Evolutionary conservation across 1,140 invertebrate genomes (phyloP), one percentile per base, ranked within the genome.

Genomic region (Phortica variegata): DNA sequence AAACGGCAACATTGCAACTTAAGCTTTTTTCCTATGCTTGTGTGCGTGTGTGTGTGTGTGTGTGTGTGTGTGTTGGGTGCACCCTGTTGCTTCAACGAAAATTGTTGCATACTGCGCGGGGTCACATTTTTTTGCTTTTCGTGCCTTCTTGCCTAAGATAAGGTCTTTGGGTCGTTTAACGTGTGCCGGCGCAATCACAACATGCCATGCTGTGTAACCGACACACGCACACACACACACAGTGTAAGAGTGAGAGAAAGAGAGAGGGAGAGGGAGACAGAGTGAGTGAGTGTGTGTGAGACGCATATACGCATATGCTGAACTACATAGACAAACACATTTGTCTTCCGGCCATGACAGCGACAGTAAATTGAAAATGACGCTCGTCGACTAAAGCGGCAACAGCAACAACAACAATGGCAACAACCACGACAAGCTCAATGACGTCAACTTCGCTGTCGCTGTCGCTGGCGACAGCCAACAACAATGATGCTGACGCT

Each of bases 301-400:
- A 38, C 23, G 40, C 33, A 41, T 15, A 18, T 16, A 34, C 43
- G 26, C 32, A 43, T 41, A 48, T 45, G 10, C 52, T 48, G 29
- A n/a, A 19, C 34, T 23, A 40, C 56, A 43, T 21, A 39, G 43
- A 48, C 49, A 46, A 52, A 56, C 37, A 34, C 55, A 61, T 55
- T 61, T 61, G 60, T 61, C 60, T 61, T 61, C 55, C 59, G 60
- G 60, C 59, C 54, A 61, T 61, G 59, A 61, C 59, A 61, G 59
- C 59, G 52, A 48, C 60, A 61, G 60, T 61, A 61, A 61, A 61
- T 61, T 61, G 59, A 61, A 61, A 61, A 61, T 55, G 59, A 54
- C 59, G 50, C 49, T 40, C n/a, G 13, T 12, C 26, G 19, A 18
- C 23, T 38, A 26, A 33, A 19, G 13, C 39, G 31, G 36, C 44